These are phyloP conservation scores for Otocyon megalotis DNA, from an alignment of 2,113 vertebrate genomes.

Conservation along the genomic window DNA sequence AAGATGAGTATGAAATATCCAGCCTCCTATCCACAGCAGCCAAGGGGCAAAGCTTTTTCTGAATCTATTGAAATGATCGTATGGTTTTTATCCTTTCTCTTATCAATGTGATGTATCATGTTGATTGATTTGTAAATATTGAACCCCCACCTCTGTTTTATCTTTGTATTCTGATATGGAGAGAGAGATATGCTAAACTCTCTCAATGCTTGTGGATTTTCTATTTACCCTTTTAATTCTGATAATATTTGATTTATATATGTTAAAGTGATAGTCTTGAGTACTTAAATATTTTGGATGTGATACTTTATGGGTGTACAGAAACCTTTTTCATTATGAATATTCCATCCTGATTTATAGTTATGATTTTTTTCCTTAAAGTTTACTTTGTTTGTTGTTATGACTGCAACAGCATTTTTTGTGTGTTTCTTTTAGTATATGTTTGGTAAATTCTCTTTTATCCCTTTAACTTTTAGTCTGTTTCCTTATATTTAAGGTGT, in stretches of 20 bases:
- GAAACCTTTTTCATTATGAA: constrained; percentile 8
- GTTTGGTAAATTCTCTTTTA: background rate
- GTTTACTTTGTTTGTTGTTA: background rate
- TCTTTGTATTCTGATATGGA: background rate
- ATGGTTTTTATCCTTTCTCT: background rate
- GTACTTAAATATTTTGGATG: background rate
- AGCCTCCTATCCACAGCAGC: background rate
- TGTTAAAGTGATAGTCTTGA: background rate
- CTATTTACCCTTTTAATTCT: background rate
- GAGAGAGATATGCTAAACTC: background rate
- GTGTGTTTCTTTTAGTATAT: background rate
- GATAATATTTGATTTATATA: background rate
- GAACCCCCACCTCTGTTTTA: background rate
- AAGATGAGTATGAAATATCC: background rate
- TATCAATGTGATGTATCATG: background rate
- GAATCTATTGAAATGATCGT: background rate
- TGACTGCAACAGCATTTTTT: background rate
- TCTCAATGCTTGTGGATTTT: background rate
- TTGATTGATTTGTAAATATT: background rate
- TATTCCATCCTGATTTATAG: background rate
- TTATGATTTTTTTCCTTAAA: background rate
- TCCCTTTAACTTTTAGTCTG: background rate
- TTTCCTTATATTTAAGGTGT: background rate
- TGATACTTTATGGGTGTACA: background rate
- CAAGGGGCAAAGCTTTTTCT: background rate